Conservation (phyloP, 2,113 vertebrate genomes). For the Labrus mixtus region DNA sequence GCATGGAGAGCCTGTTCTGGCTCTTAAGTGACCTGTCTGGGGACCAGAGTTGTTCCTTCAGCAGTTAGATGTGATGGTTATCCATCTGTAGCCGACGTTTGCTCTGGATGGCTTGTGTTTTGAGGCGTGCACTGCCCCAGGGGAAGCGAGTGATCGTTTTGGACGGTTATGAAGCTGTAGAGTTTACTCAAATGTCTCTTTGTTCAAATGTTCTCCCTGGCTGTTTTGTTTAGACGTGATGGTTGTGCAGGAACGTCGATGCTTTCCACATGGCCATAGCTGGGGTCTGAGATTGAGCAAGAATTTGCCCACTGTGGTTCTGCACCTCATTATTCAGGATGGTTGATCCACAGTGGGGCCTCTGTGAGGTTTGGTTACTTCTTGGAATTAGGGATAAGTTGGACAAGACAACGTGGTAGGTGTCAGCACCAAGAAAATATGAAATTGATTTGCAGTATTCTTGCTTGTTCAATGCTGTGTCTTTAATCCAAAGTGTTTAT, state of each 20-base stretch:
- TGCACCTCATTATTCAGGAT: constrained; percentile 45
- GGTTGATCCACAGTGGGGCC: constrained; percentile 21
- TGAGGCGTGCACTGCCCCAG: background rate
- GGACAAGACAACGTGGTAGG: constrained; percentile 2
- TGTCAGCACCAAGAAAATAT: constrained; percentile 10
- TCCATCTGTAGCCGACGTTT: constrained; percentile 38
- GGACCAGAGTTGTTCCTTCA: constrained; percentile 24
- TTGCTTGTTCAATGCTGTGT: background rate
- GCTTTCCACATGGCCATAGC: constrained; percentile 60
- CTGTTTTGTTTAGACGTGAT: constrained; percentile 60
- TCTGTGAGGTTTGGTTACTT: constrained; percentile 36
- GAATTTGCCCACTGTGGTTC: constrained; percentile 47
- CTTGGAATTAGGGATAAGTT: constrained; percentile 10
- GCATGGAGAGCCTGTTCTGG: constrained; percentile 32
- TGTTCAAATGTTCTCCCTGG: constrained; percentile 40
- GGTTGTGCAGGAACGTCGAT: constrained; percentile 56
- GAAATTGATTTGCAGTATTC: constrained; percentile 10
- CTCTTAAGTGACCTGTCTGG: constrained; percentile 60
- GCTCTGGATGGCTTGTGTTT: constrained; percentile 29
- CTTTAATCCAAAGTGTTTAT: background rate
- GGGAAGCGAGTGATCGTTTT: constrained; percentile 13
- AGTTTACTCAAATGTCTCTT: constrained; percentile 42
- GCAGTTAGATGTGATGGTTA: constrained; percentile 43
- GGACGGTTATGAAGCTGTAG: constrained; percentile 24
- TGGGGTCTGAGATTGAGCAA: constrained; percentile 55